Conservation (phyloP, 1,140 invertebrate genomes). For the Dendroctonus valens region DNA sequence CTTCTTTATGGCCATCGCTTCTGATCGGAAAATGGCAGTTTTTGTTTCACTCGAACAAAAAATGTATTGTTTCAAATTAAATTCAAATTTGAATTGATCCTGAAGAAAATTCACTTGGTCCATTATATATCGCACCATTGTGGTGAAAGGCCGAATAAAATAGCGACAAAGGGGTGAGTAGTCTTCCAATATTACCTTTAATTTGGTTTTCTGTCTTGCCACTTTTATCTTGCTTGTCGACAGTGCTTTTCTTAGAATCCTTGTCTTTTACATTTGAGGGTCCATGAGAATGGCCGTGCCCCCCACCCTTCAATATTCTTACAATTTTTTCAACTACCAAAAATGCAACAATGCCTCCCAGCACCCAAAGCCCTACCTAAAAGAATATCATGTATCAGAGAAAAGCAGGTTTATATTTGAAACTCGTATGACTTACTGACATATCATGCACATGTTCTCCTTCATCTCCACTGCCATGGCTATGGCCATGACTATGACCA, state of each 20-base stretch:
- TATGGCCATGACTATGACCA: slow-evolving; percentile 57
- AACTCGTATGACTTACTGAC: slow-evolving; percentile 36
- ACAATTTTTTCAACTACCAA: slow-evolving; percentile 92
- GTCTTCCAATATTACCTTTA: too few relatives aligned
- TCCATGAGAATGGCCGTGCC: slow-evolving; percentile 63
- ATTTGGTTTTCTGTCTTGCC: slow-evolving; percentile 49
- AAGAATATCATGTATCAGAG: not conserved
- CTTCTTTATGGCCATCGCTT: too few relatives aligned
- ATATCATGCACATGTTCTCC: slow-evolving; percentile 55
- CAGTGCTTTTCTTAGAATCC: slow-evolving; percentile 27
- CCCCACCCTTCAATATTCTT: slow-evolving; percentile 78
- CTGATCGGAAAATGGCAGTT: too few relatives aligned
- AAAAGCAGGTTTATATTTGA: not conserved
- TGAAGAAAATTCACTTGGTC: too few relatives aligned
- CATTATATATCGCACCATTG: too few relatives aligned
- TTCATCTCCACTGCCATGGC: slow-evolving; percentile 48
- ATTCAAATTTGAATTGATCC: too few relatives aligned
- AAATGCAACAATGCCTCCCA: slow-evolving; percentile 89
- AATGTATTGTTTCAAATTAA: too few relatives aligned
- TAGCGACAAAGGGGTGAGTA: too few relatives aligned
- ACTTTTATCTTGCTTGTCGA: slow-evolving; percentile 39
- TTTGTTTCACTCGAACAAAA: too few relatives aligned
- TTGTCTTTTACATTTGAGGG: slow-evolving; percentile 9
- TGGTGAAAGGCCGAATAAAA: too few relatives aligned
- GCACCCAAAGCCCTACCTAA: slow-evolving; percentile 75